Evolutionary conservation across 2,113 vertebrate species (phyloP).

Genomic region (Cryptoleucopteryx plumbea): DNA sequence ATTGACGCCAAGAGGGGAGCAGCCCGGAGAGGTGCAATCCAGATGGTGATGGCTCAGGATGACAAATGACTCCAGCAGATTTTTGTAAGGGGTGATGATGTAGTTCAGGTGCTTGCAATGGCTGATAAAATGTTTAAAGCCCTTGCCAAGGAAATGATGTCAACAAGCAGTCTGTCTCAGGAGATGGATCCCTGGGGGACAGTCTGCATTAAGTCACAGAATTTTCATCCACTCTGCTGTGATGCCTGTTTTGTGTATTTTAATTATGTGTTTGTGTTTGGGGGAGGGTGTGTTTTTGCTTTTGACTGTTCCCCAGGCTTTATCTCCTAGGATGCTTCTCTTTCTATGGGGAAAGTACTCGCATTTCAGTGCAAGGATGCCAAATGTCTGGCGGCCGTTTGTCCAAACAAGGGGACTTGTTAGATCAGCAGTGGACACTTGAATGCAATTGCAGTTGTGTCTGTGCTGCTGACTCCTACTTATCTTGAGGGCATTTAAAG

Average conservation of each 20-base stretch:
- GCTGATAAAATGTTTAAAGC: conserved; percentile 40
- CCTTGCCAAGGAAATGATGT: conserved; percentile 41
- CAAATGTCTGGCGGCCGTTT: neutral
- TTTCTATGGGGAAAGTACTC: neutral
- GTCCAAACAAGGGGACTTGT: neutral
- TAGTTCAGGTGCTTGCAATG: conserved; percentile 27
- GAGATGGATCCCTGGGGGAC: neutral
- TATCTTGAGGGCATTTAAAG: neutral
- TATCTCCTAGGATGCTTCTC: neutral
- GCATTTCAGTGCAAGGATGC: neutral
- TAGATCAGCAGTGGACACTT: neutral
- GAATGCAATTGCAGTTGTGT: neutral
- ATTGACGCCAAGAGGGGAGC: neutral
- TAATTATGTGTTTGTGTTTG: conserved; percentile 7
- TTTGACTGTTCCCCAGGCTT: neutral
- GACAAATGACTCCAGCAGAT: conserved; percentile 20
- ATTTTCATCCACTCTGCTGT: neutral
- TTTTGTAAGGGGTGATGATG: conserved; percentile 11
- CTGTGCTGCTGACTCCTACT: neutral
- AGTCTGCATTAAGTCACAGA: neutral
- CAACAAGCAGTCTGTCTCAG: neutral
- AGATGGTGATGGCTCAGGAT: conserved; percentile 1
- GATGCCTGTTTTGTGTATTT: conserved; percentile 15
- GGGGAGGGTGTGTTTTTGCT: neutral
- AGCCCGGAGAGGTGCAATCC: neutral